phyloP scores from a whole-genome alignment of 35 echinoderm and acorn worm genomes.

The Ophioderma brevispina region DNA sequence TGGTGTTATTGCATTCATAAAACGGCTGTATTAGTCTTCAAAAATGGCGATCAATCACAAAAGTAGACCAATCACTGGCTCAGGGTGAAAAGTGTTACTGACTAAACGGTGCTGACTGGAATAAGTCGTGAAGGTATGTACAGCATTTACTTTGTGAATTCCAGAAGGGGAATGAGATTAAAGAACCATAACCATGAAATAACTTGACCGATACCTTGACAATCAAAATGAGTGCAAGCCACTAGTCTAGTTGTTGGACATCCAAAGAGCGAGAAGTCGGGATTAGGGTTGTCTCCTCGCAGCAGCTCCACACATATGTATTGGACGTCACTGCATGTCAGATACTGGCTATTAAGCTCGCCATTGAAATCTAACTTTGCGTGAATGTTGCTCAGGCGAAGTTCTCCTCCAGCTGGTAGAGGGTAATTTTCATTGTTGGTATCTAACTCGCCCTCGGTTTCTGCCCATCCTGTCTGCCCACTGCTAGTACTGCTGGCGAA shows the following conservation, averaged over 20 bases:
- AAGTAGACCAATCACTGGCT: no score
- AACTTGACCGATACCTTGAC: not conserved
- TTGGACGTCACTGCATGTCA: not conserved
- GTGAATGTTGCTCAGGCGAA: not conserved
- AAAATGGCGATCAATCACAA: no score
- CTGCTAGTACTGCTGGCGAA: not conserved
- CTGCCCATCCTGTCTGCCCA: not conserved
- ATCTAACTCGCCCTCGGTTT: not conserved
- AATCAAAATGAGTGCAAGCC: not conserved
- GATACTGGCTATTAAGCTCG: not conserved
- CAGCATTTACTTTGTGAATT: no score
- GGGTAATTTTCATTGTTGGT: not conserved
- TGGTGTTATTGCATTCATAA: no score
- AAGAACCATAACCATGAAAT: no score
- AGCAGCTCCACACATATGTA: not conserved
- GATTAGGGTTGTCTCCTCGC: not conserved
- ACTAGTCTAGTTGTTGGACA: not conserved
- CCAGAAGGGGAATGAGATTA: no score
- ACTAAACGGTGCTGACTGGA: no score
- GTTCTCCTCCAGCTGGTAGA: not conserved
- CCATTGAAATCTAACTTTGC: not conserved
- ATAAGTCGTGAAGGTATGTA: no score
- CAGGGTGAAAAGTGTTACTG: no score
- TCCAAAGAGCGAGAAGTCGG: not conserved
- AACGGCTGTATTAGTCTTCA: no score